These are phyloP conservation scores for Mythimna vitellina DNA, from an alignment of 2,888 invertebrate genomes.

Conservation along the genomic window DNA sequence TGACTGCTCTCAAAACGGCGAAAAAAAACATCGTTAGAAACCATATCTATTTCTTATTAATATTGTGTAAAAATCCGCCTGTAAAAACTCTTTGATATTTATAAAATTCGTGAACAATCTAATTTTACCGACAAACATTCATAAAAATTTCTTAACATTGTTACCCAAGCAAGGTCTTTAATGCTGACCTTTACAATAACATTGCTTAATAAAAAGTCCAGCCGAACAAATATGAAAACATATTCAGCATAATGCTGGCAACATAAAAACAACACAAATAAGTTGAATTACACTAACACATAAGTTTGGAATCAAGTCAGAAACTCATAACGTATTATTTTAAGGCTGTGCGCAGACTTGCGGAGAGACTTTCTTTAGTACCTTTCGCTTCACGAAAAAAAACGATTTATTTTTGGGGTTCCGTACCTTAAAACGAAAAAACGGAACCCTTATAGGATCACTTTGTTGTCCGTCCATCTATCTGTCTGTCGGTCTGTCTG, in stretches of 20 bases:
- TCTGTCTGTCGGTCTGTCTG: no score
- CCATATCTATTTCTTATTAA: no score
- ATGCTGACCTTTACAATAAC: slow-evolving; percentile 23
- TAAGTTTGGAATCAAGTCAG: slow-evolving; percentile 35
- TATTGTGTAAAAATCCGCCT: no score
- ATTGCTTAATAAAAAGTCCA: slow-evolving; percentile 12
- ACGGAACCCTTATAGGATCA: no score
- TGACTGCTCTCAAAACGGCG: no score
- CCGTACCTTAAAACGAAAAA: no score
- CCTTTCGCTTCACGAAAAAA: no score
- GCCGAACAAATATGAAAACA: slow-evolving; percentile 35
- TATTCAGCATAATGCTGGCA: slow-evolving; percentile 17
- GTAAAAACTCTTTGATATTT: no score
- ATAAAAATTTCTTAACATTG: background rate
- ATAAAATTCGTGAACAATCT: background rate
- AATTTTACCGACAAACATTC: background rate
- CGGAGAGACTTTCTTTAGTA: no score
- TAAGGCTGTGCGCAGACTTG: slow-evolving; percentile 15
- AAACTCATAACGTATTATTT: slow-evolving; percentile 23
- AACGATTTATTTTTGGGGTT: no score
- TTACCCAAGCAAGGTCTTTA: background rate
- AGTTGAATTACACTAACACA: slow-evolving; percentile 38
- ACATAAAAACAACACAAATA: slow-evolving; percentile 40
- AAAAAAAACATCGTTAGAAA: no score
- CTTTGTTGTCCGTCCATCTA: no score